phyloP scores from a whole-genome alignment of 2,797 vertebrate genomes.

The Arrhamphus sclerolepis region DNA sequence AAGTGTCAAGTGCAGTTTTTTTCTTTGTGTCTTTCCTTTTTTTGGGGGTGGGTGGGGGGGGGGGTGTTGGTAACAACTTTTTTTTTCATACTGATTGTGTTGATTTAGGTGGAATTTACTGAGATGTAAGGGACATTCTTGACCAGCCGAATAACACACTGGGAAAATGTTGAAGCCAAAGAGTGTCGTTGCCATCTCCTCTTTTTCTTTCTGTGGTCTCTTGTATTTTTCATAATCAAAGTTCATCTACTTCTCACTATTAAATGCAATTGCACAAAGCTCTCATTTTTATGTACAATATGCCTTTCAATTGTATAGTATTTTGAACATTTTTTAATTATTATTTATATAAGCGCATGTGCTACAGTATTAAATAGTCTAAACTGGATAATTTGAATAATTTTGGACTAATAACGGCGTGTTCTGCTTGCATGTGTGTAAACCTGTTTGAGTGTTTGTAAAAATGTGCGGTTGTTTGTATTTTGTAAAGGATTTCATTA shows the following conservation, averaged over 20 bases:
- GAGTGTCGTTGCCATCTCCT: conserved; percentile 66
- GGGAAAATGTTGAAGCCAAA: conserved; percentile 75
- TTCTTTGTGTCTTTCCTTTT: too few species aligned
- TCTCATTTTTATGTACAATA: conserved; percentile 67
- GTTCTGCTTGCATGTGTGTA: conserved; percentile 60
- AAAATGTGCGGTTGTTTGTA: conserved; percentile 57
- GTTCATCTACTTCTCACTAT: conserved; percentile 46
- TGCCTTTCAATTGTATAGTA: conserved; percentile 74
- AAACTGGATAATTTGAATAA: conserved; percentile 59
- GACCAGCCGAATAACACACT: conserved; percentile 47
- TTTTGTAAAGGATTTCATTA: conserved; percentile 41
- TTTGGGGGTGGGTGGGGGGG: too few species aligned
- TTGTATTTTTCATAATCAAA: conserved; percentile 38
- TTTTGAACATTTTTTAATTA: conserved; percentile 71
- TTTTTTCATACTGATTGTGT: too few species aligned
- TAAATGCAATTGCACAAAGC: conserved; percentile 70
- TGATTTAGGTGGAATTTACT: conserved; percentile 24
- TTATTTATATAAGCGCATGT: conserved; percentile 79
- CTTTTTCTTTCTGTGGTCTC: conserved; percentile 32
- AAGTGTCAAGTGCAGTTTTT: conserved; percentile 32
- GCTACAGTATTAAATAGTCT: conserved; percentile 65
- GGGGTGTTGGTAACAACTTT: too few species aligned
- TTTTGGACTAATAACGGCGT: conserved; percentile 58
- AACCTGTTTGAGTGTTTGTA: conserved; percentile 53
- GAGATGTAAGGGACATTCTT: conserved; percentile 52